Percentiles rank a stretch among this genome's conserved stretches.
Conservation (phyloP, 1,140 invertebrate genomes). For the Zaprionus gabonicus region DNA sequence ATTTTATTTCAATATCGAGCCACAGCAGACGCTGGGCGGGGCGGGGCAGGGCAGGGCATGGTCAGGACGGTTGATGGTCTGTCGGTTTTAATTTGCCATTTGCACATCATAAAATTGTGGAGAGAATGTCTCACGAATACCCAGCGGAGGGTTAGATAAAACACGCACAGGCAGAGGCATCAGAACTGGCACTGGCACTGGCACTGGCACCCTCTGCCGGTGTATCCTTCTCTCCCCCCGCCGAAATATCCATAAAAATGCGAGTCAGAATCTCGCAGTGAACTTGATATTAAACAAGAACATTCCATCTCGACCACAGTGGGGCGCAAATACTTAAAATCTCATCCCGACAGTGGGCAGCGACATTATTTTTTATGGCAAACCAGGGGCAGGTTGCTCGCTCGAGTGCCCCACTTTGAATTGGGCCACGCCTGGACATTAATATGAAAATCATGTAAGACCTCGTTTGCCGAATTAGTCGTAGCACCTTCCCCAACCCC, state of each 20-base stretch:
- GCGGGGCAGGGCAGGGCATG: conserved; percentile 3
- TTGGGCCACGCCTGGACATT: conserved; percentile 23
- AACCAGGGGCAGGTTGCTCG: not conserved
- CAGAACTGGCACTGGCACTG: too few species aligned
- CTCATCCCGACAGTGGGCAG: conserved; percentile 13
- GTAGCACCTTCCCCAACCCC: not conserved
- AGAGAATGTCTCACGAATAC: conserved; percentile 11
- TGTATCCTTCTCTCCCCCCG: not conserved
- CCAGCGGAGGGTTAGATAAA: conserved; percentile 14
- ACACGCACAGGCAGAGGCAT: conserved; percentile 10
- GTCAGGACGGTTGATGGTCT: conserved; percentile 18
- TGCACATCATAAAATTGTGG: conserved; percentile 54
- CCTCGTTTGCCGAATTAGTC: conserved; percentile 45
- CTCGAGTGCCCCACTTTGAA: conserved; percentile 26
- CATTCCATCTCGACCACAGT: conserved; percentile 24
- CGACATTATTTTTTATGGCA: conserved; percentile 40
- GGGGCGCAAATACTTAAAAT: conserved; percentile 32
- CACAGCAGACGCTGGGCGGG: not conserved
- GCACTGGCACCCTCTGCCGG: not conserved
- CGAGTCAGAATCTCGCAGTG: not conserved
- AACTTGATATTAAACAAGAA: conserved; percentile 17
- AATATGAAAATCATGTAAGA: conserved; percentile 53
- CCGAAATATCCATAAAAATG: not conserved
- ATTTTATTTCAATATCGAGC: conserved; percentile 43
- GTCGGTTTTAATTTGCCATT: conserved; percentile 56